A percentile compares a stretch with the other conserved stretches of the same genome.
These are phyloP conservation scores for Papilio machaon DNA, from an alignment of 1,140 invertebrate species.

Conservation along the genomic window DNA sequence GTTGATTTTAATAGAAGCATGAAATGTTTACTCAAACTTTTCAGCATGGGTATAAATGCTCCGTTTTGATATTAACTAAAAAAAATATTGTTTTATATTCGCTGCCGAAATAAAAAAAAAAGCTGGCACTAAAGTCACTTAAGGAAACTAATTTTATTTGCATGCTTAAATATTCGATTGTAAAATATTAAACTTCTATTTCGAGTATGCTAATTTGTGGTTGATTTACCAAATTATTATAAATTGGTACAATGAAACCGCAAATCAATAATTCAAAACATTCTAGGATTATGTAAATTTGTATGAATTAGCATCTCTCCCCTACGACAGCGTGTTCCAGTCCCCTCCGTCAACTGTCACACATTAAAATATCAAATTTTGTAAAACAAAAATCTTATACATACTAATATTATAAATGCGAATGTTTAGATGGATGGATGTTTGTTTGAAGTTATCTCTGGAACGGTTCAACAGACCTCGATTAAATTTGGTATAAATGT, in stretches of 20 bases:
- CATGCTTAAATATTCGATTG: no score
- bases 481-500: no score
- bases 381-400: neutral
- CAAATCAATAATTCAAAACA: neutral
- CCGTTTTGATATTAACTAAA: no score
- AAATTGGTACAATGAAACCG: constrained; percentile 3
- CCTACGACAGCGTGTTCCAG: neutral
- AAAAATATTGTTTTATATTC: no score
- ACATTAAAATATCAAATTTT: constrained; percentile 1
- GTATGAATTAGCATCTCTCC: neutral
- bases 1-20: constrained; percentile 8
- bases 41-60: no score
- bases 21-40: neutral
- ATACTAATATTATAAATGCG: no score
- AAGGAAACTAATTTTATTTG: no score
- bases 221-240: neutral
- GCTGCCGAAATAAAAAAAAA: no score
- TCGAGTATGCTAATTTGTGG: neutral
- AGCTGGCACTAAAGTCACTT: no score
- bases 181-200: neutral
- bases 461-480: no score
- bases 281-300: neutral
- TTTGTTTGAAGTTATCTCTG: no score
- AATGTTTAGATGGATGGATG: no score
- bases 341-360: neutral